Evolutionary conservation across 2,888 invertebrate species (phyloP), one percentile per base, ranked within the genome.

Genomic region (Gymnosoma rotundatum): DNA sequence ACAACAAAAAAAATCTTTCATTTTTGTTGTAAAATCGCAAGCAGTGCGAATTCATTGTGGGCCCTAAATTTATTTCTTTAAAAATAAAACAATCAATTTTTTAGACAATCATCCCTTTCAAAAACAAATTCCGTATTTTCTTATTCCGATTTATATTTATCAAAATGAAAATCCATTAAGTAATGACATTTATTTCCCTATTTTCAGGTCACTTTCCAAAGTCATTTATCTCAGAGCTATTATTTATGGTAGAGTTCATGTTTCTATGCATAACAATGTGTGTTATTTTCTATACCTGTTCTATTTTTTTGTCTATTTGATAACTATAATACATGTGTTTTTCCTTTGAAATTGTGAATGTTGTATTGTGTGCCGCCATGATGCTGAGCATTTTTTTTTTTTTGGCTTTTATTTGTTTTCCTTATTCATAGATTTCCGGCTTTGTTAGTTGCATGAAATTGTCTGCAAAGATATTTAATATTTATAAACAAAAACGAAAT

Each of bases 171-270:
- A 81, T 63, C 75, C 81, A 81, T 81, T 81, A 81, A 75, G 69
- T 70, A 81, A 75, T 70, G 81, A 81, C 81, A 81, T 81, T 81
- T 81, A 81, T 81, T 75, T 81, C 66, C 75, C 63, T 56, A 81
- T 81, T 75, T 81, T 75, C 69, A 75, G 81, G 69, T 81, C 75
- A 70, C 63, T 70, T 75, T 81, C 69, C n/a, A 81, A 70, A 81
- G 81, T 81, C 63, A 75, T 81, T 81, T 81, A 81, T 81, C 75
- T 81, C 69, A 38, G 38, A 75, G 48, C 81, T 58, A 75, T 81
- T 81, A 81, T 81, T 81, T 69, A 81, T 75, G 75, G 50, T 58
- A 58, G 16, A 56, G 36, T 38, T 48, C 16, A 48, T 48, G 16
- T 48, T 48, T 52, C 12, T 54, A 20, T 36, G 8, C 21, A 21